Conservation (phyloP, 2,888 invertebrate species). For the Aquatica leii region DNA sequence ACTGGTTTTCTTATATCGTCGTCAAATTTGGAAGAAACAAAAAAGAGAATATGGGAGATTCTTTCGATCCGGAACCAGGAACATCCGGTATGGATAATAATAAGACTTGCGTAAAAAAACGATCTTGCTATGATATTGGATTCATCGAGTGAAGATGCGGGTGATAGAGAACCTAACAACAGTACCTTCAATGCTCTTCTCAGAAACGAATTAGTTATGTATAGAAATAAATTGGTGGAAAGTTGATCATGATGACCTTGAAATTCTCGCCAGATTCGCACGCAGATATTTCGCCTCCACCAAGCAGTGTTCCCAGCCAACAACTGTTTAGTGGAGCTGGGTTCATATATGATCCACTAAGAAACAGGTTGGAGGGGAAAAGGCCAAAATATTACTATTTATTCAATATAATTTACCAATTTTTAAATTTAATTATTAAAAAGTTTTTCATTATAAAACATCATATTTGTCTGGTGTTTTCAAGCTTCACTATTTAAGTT, state of each 20-base stretch:
- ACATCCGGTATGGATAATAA: neutral
- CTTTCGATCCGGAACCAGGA: constrained; percentile 1
- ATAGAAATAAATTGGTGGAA: constrained; percentile 19
- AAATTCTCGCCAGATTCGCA: constrained; percentile 13
- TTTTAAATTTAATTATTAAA: too few species aligned
- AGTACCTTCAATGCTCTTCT: constrained; percentile 8
- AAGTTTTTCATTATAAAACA: too few species aligned
- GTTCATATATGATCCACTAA: too few species aligned
- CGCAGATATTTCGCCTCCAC: constrained; percentile 36
- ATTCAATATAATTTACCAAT: too few species aligned
- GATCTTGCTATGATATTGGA: constrained; percentile 17
- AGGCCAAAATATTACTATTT: too few species aligned
- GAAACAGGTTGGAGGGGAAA: too few species aligned
- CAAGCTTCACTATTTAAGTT: too few species aligned
- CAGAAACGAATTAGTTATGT: constrained; percentile 19
- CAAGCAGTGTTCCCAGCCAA: constrained; percentile 42
- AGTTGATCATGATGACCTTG: constrained; percentile 12
- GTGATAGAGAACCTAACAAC: neutral
- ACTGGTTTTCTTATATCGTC: neutral
- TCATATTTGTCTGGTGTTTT: too few species aligned
- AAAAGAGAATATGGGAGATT: neutral
- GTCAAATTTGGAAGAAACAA: neutral
- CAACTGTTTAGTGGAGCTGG: constrained; percentile 40
- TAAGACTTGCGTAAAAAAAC: constrained; percentile 21
- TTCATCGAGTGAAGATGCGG: constrained; percentile 7